Evolutionary conservation across 1,140 invertebrate species (phyloP), one percentile per base, ranked within the genome.

Genomic region (Ceratina australensis): DNA sequence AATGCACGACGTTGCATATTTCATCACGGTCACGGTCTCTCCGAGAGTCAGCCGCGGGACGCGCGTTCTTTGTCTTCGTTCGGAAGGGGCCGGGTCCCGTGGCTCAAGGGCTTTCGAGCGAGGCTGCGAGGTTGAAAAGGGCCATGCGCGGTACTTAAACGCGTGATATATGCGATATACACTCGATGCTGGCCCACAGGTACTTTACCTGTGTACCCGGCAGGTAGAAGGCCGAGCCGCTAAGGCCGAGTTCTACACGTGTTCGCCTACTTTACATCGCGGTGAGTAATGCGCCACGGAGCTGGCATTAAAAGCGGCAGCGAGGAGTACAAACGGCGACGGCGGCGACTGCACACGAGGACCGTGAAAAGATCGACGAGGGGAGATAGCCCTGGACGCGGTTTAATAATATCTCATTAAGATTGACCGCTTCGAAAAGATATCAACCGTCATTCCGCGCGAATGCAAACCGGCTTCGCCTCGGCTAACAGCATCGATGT

Each of bases 251-350:
- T 72, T 81, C 47, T 87, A 87, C 87, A 81, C 85, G 57, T 74
- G 83, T 81, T 88, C 86, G 80, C 80, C 85, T 87, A 88, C 85
- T 89, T 84, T 88, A 86, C 81, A 82, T 89, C 77, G 64, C 78
- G 75, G 67, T 88, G 83, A 88, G 81, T 84, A 87, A 88, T 88
- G 86, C 71, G 65, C 81, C 71, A 77, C 83, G 66, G 73, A 52
- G 65, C 72, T 65, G 81, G 80, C 83, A 86, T 86, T 83, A 84
- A 88, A 81, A 89, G 86, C 77, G 83, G 85, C 82, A 68, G 80
- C 81, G 83, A 84, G 83, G 85, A 73, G 60, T 79, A 83, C 66
- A 47, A n/a, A n/a, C n/a, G n/a, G n/a, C n/a, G n/a, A 15, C 24
- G 24, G 50, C 50, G 72, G 24, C 63, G 80, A 59, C 56, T 52